These are phyloP conservation scores for Phasia obesa DNA, from an alignment of 2,888 invertebrate genomes.

Conservation along the genomic window DNA sequence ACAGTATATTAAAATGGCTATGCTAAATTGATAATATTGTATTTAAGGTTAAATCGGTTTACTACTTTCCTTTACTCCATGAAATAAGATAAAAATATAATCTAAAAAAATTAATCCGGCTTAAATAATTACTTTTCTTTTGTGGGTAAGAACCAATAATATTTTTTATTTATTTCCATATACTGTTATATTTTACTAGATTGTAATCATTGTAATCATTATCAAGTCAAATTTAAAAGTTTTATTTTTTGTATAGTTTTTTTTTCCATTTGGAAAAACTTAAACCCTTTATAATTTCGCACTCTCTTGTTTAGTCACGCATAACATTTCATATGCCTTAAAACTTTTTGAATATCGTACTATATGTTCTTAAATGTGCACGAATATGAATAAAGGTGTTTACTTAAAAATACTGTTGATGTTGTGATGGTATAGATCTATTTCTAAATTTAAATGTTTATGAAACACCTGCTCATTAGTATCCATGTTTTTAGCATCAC, in stretches of 20 bases:
- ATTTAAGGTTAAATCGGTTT: too few species aligned
- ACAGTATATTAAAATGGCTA: too few species aligned
- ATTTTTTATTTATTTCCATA: too few species aligned
- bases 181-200: neutral
- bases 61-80: too few species aligned
- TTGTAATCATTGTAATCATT: neutral
- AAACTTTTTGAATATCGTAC: slow-evolving; percentile 15
- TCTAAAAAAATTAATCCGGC: too few species aligned
- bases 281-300: slow-evolving; percentile 25
- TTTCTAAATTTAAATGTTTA: slow-evolving; percentile 20
- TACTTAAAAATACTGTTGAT: slow-evolving; percentile 12
- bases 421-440: neutral
- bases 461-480: slow-evolving; percentile 64
- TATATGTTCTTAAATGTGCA: neutral
- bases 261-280: neutral
- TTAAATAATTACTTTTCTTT: too few species aligned
- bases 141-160: too few species aligned
- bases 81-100: too few species aligned
- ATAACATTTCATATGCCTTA: slow-evolving; percentile 52
- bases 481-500: slow-evolving; percentile 57
- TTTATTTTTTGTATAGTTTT: neutral
- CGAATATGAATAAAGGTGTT: slow-evolving; percentile 3
- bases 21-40: too few species aligned
- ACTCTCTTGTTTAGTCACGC: slow-evolving; percentile 56
- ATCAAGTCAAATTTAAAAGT: neutral